Conservation (phyloP, 2,113 vertebrate species). For the Rafetus swinhoei region DNA sequence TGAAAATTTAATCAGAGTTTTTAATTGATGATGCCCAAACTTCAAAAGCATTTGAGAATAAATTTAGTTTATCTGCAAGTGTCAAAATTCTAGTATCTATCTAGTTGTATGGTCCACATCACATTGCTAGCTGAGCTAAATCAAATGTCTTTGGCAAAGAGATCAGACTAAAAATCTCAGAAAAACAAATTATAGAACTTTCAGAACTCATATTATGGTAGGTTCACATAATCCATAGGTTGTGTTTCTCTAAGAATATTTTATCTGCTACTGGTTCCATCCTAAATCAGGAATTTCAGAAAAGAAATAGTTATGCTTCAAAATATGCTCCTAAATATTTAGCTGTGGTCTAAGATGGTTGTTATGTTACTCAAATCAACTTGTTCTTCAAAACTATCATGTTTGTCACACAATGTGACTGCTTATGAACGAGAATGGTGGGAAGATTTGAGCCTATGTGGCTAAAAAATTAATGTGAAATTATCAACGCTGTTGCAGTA, state of each 20-base stretch:
- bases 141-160: not conserved
- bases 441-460: not conserved
- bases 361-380: not conserved
- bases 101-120: not conserved
- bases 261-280: not conserved
- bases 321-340: not conserved
- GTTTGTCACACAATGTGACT: not conserved
- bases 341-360: not conserved
- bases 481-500: not conserved
- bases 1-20: not conserved
- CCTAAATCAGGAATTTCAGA: not conserved
- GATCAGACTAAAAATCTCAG: rapidly evolving
- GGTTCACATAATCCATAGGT: not conserved
- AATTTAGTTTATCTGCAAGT: not conserved
- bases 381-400: not conserved
- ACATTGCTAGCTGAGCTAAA: not conserved
- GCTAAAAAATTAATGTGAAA: not conserved
- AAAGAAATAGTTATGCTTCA: not conserved
- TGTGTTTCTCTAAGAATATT: not conserved
- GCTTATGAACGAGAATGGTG: not conserved
- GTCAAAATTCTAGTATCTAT: not conserved
- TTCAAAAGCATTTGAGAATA: not conserved
- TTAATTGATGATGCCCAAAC: not conserved
- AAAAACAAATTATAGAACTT: not conserved
- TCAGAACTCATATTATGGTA: not conserved